Conservation (phyloP, 1,140 invertebrate genomes). For the Habropoda laboriosa region DNA sequence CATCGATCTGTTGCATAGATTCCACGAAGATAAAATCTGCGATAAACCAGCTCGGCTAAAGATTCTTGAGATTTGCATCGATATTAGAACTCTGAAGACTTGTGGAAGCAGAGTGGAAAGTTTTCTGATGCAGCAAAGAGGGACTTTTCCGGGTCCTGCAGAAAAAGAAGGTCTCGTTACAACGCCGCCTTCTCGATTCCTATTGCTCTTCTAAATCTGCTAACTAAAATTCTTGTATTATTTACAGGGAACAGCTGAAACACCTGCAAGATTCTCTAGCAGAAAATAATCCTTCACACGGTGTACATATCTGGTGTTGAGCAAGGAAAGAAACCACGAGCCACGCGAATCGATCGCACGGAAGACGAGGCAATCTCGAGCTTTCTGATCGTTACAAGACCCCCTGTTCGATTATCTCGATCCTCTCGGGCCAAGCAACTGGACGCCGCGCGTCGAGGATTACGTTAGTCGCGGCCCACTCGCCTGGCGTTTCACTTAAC, state of each 20-base stretch:
- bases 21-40: too few relatives aligned
- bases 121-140: too few relatives aligned
- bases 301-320: background rate
- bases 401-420: background rate
- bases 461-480: background rate
- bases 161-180: too few relatives aligned
- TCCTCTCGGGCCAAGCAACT: background rate
- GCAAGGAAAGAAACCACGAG: background rate
- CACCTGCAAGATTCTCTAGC: background rate
- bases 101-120: too few relatives aligned
- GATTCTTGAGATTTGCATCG: background rate
- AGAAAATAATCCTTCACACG: background rate
- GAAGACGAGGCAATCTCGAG: background rate
- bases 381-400: background rate
- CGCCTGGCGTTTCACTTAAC: constrained; percentile 2
- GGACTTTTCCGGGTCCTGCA: too few relatives aligned
- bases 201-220: too few relatives aligned
- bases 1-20: too few relatives aligned
- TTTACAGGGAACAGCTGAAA: too few relatives aligned
- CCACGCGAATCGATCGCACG: background rate
- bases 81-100: too few relatives aligned
- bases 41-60: too few relatives aligned
- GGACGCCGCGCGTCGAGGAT: background rate
- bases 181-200: too few relatives aligned
- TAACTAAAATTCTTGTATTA: too few relatives aligned